Percentiles rank a stretch among this genome's conserved stretches.
Evolutionary conservation across 1,140 invertebrate genomes (phyloP).

Genomic region (Pinna nobilis): DNA sequence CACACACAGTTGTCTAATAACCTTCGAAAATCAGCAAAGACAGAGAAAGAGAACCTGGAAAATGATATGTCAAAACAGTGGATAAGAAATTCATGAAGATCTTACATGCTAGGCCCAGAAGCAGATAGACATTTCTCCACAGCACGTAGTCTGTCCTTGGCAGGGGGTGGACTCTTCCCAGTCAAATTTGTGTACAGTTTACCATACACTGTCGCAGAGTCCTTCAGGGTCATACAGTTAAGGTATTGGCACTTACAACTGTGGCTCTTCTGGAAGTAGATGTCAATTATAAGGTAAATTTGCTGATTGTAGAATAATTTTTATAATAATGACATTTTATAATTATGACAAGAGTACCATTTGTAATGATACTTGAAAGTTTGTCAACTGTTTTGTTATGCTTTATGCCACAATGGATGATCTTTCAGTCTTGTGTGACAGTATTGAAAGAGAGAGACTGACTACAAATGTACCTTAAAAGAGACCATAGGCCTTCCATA

Average conservation of each 20-base stretch:
- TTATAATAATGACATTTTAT: too few relatives aligned
- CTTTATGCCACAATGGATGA: too few relatives aligned
- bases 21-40: not conserved
- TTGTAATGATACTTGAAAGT: too few relatives aligned
- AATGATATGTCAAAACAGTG: not conserved
- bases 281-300: too few relatives aligned
- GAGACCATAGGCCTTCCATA: too few relatives aligned
- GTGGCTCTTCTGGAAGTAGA: constrained; percentile 55
- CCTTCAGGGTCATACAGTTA: constrained; percentile 69
- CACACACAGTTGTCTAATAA: too few relatives aligned
- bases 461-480: too few relatives aligned
- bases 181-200: constrained; percentile 61
- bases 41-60: not conserved
- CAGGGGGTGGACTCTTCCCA: constrained; percentile 50
- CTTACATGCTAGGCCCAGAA: constrained; percentile 60
- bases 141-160: constrained; percentile 53
- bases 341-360: too few relatives aligned
- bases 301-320: too few relatives aligned
- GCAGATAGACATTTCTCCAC: constrained; percentile 60
- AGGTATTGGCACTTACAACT: constrained; percentile 59
- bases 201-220: constrained; percentile 56
- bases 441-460: too few relatives aligned
- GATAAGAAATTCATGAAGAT: not conserved
- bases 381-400: too few relatives aligned
- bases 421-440: too few relatives aligned